These are phyloP conservation scores for Cyphomyrus plagiostoma DNA, from an alignment of 2,113 vertebrate species.

Conservation along the genomic window DNA sequence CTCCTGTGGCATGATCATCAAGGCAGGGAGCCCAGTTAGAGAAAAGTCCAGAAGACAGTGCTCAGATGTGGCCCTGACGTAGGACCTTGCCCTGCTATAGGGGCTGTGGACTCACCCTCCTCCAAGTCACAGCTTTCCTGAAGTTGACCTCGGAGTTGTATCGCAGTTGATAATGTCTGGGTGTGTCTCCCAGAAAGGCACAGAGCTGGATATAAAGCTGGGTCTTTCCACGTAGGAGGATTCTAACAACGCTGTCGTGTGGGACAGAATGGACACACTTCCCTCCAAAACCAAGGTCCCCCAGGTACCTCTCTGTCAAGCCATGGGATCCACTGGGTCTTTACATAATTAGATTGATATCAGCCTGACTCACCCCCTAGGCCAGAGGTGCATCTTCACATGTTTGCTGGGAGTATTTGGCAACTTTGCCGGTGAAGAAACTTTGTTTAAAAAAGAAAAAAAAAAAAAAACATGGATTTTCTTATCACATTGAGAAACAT, in stretches of 20 bases:
- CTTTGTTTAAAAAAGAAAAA: conserved; percentile 24
- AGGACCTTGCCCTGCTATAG: not conserved
- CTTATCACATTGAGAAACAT: not conserved
- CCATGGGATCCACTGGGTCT: conserved; percentile 86
- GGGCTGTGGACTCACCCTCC: not conserved
- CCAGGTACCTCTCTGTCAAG: conserved; percentile 94
- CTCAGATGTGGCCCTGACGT: conserved; percentile 59
- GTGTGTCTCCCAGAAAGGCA: conserved; percentile 27
- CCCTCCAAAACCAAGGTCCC: conserved; percentile 67
- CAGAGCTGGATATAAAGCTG: conserved; percentile 62
- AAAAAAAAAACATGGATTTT: not conserved
- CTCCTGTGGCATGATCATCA: not conserved
- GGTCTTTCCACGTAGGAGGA: conserved; percentile 67
- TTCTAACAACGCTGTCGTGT: conserved; percentile 84
- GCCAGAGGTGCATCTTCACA: conserved; percentile 75
- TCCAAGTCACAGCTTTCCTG: not conserved
- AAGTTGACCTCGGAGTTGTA: not conserved
- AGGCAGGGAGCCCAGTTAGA: not conserved
- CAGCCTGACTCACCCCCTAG: conserved; percentile 91
- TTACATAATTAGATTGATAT: conserved; percentile 99
- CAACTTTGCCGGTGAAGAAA: conserved; percentile 59
- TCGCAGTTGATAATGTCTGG: not conserved
- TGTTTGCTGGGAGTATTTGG: conserved; percentile 75
- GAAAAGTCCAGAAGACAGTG: conserved; percentile 76
- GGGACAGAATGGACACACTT: conserved; percentile 77